These are phyloP conservation scores for Andrena praecox DNA, from an alignment of 2,888 invertebrate genomes.

Conservation along the genomic window DNA sequence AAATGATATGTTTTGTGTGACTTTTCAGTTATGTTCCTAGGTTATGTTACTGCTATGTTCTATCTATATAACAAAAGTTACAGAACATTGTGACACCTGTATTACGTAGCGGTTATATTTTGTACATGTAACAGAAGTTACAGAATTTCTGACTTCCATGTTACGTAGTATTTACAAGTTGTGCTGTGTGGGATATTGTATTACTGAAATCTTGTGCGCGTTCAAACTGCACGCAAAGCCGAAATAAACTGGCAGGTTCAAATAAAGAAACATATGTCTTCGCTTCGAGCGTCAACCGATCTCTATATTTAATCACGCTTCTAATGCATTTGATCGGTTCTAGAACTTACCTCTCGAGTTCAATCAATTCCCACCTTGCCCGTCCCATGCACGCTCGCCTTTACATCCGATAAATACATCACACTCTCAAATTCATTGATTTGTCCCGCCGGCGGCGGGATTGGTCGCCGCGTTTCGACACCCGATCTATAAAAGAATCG, in stretches of 20 bases:
- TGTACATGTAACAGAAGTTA: no score
- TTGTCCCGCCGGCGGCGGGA: slow-evolving; percentile 10
- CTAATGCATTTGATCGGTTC: background rate
- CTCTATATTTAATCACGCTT: background rate
- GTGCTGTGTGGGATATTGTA: no score
- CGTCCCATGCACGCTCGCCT: slow-evolving; percentile 21
- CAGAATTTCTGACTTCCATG: no score
- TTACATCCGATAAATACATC: slow-evolving; percentile 27
- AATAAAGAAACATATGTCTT: background rate
- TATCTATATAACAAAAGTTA: no score
- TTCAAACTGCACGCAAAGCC: background rate
- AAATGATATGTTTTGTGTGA: no score
- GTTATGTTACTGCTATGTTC: no score
- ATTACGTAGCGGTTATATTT: no score
- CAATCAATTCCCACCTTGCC: background rate
- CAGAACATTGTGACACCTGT: no score
- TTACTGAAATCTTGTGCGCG: background rate
- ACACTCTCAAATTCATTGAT: slow-evolving; percentile 52
- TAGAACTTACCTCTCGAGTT: background rate
- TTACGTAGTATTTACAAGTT: no score
- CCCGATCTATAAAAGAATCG: slow-evolving; percentile 12
- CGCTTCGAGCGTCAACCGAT: background rate
- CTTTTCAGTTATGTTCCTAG: no score
- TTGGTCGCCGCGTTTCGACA: slow-evolving; percentile 23
- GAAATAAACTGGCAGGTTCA: background rate